Conservation (phyloP, 2,797 vertebrate species). For the Lycodopsis pacificus region DNA sequence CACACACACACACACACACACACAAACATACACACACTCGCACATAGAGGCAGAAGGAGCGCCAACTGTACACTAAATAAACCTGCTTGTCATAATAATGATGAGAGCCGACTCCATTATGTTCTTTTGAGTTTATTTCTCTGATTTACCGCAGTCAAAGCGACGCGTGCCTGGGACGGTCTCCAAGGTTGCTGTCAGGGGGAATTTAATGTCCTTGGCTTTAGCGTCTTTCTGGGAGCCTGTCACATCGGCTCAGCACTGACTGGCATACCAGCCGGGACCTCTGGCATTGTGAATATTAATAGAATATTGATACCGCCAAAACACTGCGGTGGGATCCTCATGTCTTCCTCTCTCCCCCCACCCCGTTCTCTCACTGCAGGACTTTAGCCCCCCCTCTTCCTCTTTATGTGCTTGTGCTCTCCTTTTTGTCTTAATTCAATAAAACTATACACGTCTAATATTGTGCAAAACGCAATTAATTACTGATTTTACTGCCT, state of each 20-base stretch:
- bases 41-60: slow-evolving; percentile 43
- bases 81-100: slow-evolving; percentile 79
- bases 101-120: slow-evolving; percentile 83
- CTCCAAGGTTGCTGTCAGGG: slow-evolving; percentile 92
- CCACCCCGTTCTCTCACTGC: slow-evolving; percentile 63
- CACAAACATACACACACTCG: slow-evolving; percentile 9
- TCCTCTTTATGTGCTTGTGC: not conserved
- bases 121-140: slow-evolving; percentile 87
- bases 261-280: slow-evolving; percentile 87
- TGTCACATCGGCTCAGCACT: slow-evolving; percentile 88
- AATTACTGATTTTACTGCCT: slow-evolving; percentile 91
- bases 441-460: slow-evolving; percentile 78
- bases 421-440: slow-evolving; percentile 74
- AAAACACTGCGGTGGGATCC: slow-evolving; percentile 87
- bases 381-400: slow-evolving; percentile 20
- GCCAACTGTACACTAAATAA: slow-evolving; percentile 79
- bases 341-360: slow-evolving; percentile 64
- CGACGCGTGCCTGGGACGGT: slow-evolving; percentile 78
- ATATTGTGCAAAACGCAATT: slow-evolving; percentile 87
- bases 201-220: slow-evolving; percentile 90
- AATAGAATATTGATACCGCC: slow-evolving; percentile 95
- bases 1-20: slow-evolving; percentile 13
- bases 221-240: slow-evolving; percentile 86
- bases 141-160: slow-evolving; percentile 83
- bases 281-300: slow-evolving; percentile 92